Conservation (phyloP, 2,797 vertebrate species). For the Ctenochaetus hawaiiensis region DNA sequence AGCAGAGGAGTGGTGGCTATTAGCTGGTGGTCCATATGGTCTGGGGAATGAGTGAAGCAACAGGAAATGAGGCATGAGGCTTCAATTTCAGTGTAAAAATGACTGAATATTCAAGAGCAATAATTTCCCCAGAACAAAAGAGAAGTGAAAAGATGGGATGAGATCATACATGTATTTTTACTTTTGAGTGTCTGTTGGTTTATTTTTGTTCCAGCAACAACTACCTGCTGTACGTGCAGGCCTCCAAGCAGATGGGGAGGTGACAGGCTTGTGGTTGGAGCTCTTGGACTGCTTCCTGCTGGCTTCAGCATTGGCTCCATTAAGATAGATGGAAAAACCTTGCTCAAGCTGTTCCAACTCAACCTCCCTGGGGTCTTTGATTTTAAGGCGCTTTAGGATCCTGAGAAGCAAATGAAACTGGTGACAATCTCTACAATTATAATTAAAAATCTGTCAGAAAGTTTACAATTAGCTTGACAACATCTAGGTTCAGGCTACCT, state of each 20-base stretch:
- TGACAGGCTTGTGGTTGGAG: conserved; percentile 41
- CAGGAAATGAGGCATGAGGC: conserved; percentile 4
- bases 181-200: conserved; percentile 24
- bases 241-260: conserved; percentile 64
- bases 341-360: conserved; percentile 92
- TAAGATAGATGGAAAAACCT: conserved; percentile 95
- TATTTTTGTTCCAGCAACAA: conserved; percentile 35
- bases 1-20: conserved; percentile 58
- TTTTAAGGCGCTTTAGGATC: conserved; percentile 86
- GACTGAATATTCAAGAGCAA: conserved; percentile 12
- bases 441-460: not conserved
- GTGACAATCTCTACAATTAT: conserved; percentile 10
- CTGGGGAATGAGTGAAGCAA: conserved; percentile 29
- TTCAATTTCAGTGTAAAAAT: conserved; percentile 20
- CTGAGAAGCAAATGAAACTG: conserved; percentile 76
- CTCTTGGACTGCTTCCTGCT: conserved; percentile 74
- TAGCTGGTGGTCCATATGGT: conserved; percentile 46
- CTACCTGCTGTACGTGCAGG: conserved; percentile 74
- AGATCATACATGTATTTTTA: conserved; percentile 32
- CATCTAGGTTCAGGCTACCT: not conserved
- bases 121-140: not conserved
- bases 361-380: conserved; percentile 87
- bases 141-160: conserved; percentile 15
- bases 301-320: conserved; percentile 92
- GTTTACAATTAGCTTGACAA: not conserved